Evolutionary conservation across 2,113 vertebrate genomes (phyloP), one percentile per base, ranked within the genome.

Genomic region (Enhydra lutris): DNA sequence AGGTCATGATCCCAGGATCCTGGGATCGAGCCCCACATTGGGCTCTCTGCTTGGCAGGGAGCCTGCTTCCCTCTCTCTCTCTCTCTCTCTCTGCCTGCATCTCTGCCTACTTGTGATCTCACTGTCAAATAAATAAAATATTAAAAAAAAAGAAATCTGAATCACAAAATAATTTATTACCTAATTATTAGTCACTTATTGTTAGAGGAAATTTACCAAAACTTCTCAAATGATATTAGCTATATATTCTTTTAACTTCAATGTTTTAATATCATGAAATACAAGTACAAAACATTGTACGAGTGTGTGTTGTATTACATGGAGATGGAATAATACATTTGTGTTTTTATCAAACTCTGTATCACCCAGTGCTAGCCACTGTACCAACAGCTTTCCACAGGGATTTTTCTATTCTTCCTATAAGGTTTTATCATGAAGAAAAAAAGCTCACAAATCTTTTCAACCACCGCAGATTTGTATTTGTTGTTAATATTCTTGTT

Each of bases 211-310:
- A 82, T 57, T 82, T 82, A 57, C 36, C 50, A 82, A 71, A 57
- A 17, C 18, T 69, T 55, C 12, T 52, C 34, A 39, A 80, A 31
- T 36, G 52, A 52, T 91, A 91, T 12, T 79, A 90, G 24, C 24
- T 36, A 36, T 63, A n/a, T 90, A 76, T 65, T 65, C 31, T 98
- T 98, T 98, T 92, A 97, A 98, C 97, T 98, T 98, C 95, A 98
- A 67, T 98, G 81, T 97, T 99, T 99, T 99, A 98, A 98, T 99
- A 98, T 98, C 92, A 98, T 98, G 98, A 99, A 98, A 98, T 98
- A 98, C 98, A 98, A 99, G 97, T 99, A 99, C 98, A 98, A 99
- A 99, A 97, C 98, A 98, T 69, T 98, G 98, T 98, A 98, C 97
- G 98, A 97, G 98, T 98, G 97, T 98, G 98, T 93, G 95, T 97